Evolutionary conservation across 1,140 invertebrate genomes (phyloP), one percentile per base, ranked within the genome.

Genomic region (Diuraphis noxia): DNA sequence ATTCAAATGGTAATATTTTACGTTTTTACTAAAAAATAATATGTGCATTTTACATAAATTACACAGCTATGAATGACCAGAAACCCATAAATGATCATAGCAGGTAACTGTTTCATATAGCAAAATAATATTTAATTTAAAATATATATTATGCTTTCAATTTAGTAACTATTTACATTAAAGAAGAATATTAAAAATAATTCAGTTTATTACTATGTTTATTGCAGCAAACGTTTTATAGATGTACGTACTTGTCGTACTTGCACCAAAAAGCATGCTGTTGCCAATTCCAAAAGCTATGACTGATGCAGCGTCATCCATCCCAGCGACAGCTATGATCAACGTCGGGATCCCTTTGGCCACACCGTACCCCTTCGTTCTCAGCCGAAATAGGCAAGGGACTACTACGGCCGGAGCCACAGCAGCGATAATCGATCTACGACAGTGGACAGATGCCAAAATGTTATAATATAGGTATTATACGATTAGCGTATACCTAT

Each of bases 351-450:
- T 98, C 4, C 98, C 98, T 95, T 99, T 98, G 49, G 97, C 96
- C 10, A 98, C 96, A 1, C 98, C 98, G 93, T 98, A 98, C 9
- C 98, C 97, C 93, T 97, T 96, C 91, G 96, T 95, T 25, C 97
- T 95, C 19, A 99, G 94, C 79, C 96, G 95, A 93, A 99, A 96
- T 77, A 99, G 95, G 92, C 97, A 97, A 0, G 98, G 98, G 30
- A 99, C 98, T 7, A 99, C 97, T 13, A 99, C 98, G 23, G 98
- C 98, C 1, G 98, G 98, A 0, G 98, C 98, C 13, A 99, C 98
- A 1, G 98, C 98, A 4, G 97, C 97, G 56, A 99, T 94, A 49
- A 98, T 96, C 92, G 97, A 96, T 40, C 95, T 95, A 92, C 25
- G 30, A n/a, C 34, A 79, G 56, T 38, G 21, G 3, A 23, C 9